Evolutionary conservation across 35 echinoderm and acorn worm species (phyloP).

Genomic region (Lytechinus variegatus): DNA sequence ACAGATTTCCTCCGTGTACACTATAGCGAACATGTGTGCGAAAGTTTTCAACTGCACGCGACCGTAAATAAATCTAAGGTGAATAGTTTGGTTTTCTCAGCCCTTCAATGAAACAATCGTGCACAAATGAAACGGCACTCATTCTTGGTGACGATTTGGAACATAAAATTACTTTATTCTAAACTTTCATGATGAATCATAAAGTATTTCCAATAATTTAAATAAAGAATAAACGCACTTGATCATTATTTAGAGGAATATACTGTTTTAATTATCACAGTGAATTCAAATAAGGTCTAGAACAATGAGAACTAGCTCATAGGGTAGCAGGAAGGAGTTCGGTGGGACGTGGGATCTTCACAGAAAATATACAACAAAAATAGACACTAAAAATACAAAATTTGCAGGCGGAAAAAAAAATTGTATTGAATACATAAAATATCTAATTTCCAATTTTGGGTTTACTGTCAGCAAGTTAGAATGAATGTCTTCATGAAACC

Average conservation of each 20-base stretch:
- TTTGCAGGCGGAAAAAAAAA: no score
- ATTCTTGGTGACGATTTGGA: neutral
- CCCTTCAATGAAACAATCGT: neutral
- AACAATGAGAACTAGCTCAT: neutral
- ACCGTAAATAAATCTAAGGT: neutral
- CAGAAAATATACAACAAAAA: no score
- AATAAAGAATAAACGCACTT: no score
- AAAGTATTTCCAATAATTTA: neutral
- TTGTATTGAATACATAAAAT: no score
- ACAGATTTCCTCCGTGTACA: neutral
- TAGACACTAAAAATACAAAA: no score
- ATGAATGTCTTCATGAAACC: no score
- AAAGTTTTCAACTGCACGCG: neutral
- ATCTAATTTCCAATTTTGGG: no score
- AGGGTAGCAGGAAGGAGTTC: neutral
- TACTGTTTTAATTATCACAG: neutral
- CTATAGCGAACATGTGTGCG: neutral
- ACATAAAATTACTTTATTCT: neutral
- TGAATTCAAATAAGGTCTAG: neutral
- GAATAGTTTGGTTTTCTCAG: neutral
- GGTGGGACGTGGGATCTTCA: no score
- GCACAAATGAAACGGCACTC: neutral
- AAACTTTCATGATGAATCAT: neutral
- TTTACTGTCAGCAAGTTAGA: no score
- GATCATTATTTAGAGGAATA: neutral